phyloP scores from a whole-genome alignment of 2,888 invertebrate genomes.

The Mamestra brassicae region DNA sequence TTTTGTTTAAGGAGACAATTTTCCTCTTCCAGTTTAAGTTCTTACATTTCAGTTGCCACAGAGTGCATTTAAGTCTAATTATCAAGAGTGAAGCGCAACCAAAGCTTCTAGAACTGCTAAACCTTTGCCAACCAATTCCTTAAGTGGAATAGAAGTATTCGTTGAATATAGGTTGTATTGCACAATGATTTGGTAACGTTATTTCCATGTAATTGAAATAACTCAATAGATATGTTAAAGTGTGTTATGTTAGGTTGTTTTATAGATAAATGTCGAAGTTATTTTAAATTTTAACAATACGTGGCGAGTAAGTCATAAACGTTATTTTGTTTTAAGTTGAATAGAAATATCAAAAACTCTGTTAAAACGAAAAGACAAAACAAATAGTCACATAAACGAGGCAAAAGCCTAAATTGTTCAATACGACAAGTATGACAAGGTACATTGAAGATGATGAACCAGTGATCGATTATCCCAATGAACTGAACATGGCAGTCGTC shows the following conservation, averaged over 20 bases:
- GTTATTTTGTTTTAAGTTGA: background rate
- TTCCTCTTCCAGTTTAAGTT: conserved; percentile 11
- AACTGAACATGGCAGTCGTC: conserved; percentile 28
- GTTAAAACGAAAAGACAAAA: background rate
- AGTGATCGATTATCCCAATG: conserved; percentile 25
- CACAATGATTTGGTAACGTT: conserved; percentile 5
- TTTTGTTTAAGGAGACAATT: conserved; percentile 2
- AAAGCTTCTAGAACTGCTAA: conserved; percentile 19
- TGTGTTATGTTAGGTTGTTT: background rate
- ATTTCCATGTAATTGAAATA: background rate
- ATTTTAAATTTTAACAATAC: background rate
- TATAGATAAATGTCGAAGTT: background rate
- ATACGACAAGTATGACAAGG: background rate
- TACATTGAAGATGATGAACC: conserved; percentile 55
- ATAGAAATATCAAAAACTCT: background rate
- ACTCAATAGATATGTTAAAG: background rate
- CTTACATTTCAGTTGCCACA: conserved; percentile 11
- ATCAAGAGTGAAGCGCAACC: conserved; percentile 27
- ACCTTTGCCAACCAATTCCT: conserved; percentile 34
- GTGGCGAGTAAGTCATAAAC: background rate
- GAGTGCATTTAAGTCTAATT: conserved; percentile 37
- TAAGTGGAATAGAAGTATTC: conserved; percentile 22
- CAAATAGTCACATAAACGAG: background rate
- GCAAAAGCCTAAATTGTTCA: background rate
- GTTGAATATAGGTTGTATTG: conserved; percentile 12